phyloP scores from a whole-genome alignment of 2,113 vertebrate species.

The Tupaia chinensis region DNA sequence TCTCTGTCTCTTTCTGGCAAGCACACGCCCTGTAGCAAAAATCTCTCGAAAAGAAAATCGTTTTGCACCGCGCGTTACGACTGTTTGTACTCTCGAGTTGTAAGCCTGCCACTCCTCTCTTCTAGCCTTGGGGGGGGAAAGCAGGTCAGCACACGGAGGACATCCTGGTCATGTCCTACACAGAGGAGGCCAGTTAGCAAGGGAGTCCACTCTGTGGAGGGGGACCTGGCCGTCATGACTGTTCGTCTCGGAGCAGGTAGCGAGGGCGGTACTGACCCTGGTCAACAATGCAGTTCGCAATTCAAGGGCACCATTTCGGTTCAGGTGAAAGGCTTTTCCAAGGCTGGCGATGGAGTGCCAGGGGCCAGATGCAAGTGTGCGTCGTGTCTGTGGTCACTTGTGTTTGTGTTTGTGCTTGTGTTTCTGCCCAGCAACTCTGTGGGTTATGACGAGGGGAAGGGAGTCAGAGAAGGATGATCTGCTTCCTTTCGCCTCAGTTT shows the following conservation, averaged over 20 bases:
- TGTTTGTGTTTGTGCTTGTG: background rate
- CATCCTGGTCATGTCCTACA: background rate
- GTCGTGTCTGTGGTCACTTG: background rate
- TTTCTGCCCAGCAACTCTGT: background rate
- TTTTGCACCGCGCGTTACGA: background rate
- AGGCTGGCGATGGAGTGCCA: background rate
- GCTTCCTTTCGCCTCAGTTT: background rate
- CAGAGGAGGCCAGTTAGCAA: background rate
- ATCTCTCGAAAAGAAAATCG: too few species aligned
- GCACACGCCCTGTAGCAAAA: too few species aligned
- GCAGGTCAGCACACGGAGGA: background rate
- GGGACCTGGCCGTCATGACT: background rate
- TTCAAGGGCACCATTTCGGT: background rate
- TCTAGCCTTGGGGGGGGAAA: background rate
- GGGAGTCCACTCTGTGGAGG: background rate
- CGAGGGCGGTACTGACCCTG: background rate
- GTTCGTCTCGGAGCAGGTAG: background rate
- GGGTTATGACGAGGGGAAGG: background rate
- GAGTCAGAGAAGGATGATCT: background rate
- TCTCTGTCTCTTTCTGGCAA: too few species aligned
- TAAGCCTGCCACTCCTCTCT: background rate
- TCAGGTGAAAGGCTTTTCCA: background rate
- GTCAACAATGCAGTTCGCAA: conserved; percentile 15
- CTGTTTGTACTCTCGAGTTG: background rate
- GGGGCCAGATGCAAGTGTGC: background rate